These are phyloP conservation scores for Columba janthina DNA, from an alignment of 2,113 vertebrate species.

Conservation along the genomic window DNA sequence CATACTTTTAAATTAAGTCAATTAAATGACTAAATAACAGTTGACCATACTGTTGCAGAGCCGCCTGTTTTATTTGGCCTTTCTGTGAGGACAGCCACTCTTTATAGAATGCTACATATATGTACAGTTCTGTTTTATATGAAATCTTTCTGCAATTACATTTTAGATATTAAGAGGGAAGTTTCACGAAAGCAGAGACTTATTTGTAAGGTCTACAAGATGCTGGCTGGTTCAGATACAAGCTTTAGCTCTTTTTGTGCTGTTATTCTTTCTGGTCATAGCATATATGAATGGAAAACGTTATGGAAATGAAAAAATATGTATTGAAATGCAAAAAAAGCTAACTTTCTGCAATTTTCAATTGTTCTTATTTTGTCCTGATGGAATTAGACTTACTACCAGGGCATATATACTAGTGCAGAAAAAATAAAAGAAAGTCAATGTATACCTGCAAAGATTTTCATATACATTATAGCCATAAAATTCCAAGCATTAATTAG, in stretches of 20 bases:
- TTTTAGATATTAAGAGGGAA: background rate
- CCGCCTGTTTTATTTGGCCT: background rate
- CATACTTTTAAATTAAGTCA: background rate
- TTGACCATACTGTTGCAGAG: background rate
- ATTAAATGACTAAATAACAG: background rate
- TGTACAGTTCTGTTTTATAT: background rate
- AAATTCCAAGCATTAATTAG: background rate
- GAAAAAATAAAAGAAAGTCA: background rate
- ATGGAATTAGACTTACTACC: background rate
- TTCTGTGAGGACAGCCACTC: background rate
- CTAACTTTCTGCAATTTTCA: background rate
- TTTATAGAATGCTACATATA: background rate
- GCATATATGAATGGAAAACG: background rate
- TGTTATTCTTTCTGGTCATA: background rate
- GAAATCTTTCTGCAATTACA: background rate
- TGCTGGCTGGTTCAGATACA: background rate
- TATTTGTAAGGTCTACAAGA: background rate
- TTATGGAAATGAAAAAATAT: background rate
- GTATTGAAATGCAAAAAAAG: background rate
- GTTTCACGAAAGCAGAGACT: background rate
- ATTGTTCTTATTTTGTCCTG: background rate
- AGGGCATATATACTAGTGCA: background rate
- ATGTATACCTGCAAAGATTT: background rate
- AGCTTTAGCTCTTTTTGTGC: background rate
- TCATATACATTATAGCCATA: background rate